A percentile compares a stretch with the other conserved stretches of the same genome.
phyloP scores from a whole-genome alignment of 2,888 invertebrate species.

The Melikaiella ostensackeni region DNA sequence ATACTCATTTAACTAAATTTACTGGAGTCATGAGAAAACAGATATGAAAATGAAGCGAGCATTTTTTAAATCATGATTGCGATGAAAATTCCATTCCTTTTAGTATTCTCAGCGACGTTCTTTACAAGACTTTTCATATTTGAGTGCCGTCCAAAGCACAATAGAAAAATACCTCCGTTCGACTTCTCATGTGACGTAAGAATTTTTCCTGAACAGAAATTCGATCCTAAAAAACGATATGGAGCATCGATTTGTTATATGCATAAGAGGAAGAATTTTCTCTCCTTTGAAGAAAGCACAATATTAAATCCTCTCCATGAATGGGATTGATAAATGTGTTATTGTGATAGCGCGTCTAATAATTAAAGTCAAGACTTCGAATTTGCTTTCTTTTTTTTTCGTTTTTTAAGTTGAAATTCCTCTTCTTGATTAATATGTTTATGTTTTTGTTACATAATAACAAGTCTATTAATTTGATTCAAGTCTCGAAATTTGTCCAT shows the following conservation, averaged over 20 bases:
- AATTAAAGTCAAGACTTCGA: too few species aligned
- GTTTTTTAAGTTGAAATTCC: too few species aligned
- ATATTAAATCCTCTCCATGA: not conserved
- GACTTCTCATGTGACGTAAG: not conserved
- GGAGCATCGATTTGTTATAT: not conserved
- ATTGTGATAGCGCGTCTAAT: too few species aligned
- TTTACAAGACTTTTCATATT: not conserved
- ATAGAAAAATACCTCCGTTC: not conserved
- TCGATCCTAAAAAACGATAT: not conserved
- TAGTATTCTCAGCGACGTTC: not conserved
- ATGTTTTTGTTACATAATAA: too few species aligned
- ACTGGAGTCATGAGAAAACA: not conserved
- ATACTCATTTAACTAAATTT: not conserved
- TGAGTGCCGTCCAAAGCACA: not conserved
- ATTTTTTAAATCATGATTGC: not conserved
- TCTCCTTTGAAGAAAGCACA: not conserved
- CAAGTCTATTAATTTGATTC: too few species aligned
- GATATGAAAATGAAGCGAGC: not conserved
- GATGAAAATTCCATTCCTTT: not conserved
- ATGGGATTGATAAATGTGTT: too few species aligned
- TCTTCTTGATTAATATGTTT: too few species aligned
- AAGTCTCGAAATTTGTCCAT: too few species aligned
- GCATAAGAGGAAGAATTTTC: not conserved
- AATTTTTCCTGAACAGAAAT: not conserved
- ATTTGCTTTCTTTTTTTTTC: too few species aligned